phyloP scores from a whole-genome alignment of 2,113 vertebrate genomes.

The Cyprinodon brontotheroides region DNA sequence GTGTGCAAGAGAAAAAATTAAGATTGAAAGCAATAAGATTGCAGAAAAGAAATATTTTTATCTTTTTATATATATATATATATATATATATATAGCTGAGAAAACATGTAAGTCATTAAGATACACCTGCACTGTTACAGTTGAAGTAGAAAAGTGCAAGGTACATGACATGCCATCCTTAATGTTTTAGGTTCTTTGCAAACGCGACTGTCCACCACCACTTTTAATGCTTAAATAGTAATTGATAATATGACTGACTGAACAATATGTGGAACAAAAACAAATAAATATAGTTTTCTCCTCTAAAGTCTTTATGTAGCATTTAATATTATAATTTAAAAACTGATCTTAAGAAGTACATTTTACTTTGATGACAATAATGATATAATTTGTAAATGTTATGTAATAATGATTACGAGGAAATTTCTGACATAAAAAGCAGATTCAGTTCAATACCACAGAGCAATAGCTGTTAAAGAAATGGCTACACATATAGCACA shows the following conservation, averaged over 20 bases:
- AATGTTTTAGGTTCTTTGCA: not conserved
- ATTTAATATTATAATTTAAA: not conserved
- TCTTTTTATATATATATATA: too few relatives aligned
- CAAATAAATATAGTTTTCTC: not conserved
- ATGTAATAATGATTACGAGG: not conserved
- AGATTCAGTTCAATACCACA: not conserved
- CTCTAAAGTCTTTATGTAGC: not conserved
- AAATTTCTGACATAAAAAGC: not conserved
- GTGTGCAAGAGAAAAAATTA: too few relatives aligned
- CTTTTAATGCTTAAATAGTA: not conserved
- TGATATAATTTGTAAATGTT: not conserved
- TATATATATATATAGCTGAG: not conserved
- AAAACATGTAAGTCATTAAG: slow-evolving; percentile 19
- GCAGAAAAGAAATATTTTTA: too few relatives aligned
- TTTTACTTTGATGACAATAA: not conserved
- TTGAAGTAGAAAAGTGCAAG: not conserved
- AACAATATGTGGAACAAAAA: not conserved
- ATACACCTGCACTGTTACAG: not conserved
- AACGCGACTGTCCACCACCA: not conserved
- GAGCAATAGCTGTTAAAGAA: not conserved
- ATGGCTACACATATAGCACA: not conserved
- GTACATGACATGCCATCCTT: not conserved
- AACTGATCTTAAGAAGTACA: not conserved
- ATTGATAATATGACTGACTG: not conserved
- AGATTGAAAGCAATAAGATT: slow-evolving; percentile 16